Base-by-base conservation (phyloP, 2,113 vertebrate genomes). In the Sinocyclocheilus rhinocerous region DNA sequence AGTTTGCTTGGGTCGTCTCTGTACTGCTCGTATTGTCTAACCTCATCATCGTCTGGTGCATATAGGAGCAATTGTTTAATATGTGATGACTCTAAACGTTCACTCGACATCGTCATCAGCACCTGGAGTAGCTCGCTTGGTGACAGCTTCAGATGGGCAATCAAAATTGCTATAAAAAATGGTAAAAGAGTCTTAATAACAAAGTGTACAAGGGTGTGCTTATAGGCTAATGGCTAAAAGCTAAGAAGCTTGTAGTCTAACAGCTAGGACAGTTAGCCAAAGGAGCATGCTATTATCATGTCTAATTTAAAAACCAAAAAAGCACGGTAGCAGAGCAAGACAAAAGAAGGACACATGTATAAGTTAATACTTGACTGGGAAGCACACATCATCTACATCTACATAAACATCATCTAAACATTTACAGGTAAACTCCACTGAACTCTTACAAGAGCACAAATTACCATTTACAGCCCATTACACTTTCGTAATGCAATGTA, bases 31-130 rank as follows among this genome's bases (percentile, higher is more conserved):
- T 97, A 98, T 85, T 95, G 96, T 92, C 96, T 96, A 63, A 97
- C 95, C 90, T 99, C 98, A 55, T 97, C 97, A 2, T 96, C 95
- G 0, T 98, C 97, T 0, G 98, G 98, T 0, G 97, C 97, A 0
- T 97, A 99, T 1, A 99, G 96, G 87, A 99, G 93, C 65, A 99
- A 95, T 93, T 99, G 98, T 81, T 97, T 98, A 91, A 99, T 96
- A 92, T 99, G 98, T 0, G 97, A 92, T 0, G 97, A 94, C 89
- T 99, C 97, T 93, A 99, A 92, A 59, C 97, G 94, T 22, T 97
- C 95, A 0, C 95, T 94, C 90, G 94, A 92, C 97, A 99, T 97
- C 15, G 93, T 97, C 97, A 98, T 95, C 75, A 99, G 95, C 73
- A 97, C 94, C 90, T 96, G 96, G 20, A 96, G 96, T 90, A 99